Conservation (phyloP, 2,113 vertebrate species). For the Choloepus hoffmanni region DNA sequence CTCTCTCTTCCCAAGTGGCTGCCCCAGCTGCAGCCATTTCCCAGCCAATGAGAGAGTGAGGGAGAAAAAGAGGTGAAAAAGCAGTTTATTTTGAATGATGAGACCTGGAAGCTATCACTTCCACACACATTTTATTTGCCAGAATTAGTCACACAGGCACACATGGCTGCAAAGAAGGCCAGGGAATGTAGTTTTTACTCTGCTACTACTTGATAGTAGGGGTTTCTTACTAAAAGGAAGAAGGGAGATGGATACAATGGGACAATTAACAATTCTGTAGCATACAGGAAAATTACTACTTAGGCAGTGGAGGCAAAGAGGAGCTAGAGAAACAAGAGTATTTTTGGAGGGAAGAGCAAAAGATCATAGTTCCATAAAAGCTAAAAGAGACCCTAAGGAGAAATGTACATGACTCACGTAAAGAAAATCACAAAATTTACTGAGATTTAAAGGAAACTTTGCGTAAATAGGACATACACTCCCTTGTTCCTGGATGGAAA, state of each 20-base stretch:
- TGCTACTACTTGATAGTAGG: neutral
- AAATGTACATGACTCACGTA: neutral
- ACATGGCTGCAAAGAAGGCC: neutral
- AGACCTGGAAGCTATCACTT: neutral
- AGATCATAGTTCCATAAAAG: neutral
- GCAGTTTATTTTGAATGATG: neutral
- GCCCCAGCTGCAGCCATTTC: neutral
- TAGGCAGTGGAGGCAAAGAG: neutral
- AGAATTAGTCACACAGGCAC: neutral
- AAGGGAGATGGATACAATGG: neutral
- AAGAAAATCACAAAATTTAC: neutral
- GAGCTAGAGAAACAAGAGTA: neutral
- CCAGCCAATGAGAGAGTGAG: neutral
- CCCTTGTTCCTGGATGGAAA: neutral
- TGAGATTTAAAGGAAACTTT: neutral
- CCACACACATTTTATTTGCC: neutral
- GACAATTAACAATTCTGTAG: neutral
- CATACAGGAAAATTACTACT: neutral
- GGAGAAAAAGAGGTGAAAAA: neutral
- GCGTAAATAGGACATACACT: neutral
- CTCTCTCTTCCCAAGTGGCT: neutral
- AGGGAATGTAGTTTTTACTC: neutral
- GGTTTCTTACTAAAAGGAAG: neutral
- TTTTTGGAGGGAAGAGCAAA: neutral
- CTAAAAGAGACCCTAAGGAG: neutral